Base-by-base conservation (phyloP, 1,140 invertebrate species). In the Cotesia vestalis region DNA sequence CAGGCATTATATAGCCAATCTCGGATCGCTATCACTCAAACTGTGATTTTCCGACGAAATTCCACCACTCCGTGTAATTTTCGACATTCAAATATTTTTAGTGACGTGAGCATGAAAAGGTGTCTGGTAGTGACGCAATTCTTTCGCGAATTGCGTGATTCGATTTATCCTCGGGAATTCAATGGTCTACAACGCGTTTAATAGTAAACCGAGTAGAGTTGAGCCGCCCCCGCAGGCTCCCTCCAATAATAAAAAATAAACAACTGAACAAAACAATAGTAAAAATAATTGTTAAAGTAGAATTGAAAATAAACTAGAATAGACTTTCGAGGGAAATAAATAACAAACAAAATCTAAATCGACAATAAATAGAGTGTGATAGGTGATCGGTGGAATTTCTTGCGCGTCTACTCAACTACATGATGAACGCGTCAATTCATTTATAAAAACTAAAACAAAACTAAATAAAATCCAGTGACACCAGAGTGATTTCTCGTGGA, bases 371-470 rank as follows among this genome's bases (percentile, higher is more conserved):
- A 46, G 40, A 46, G 40, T 46, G 40, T 46, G 40, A 46, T 46
- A 46, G 40, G 40, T 46, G 40, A 46, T 46, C 40, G 40, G 40
- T 46, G 40, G 40, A 46, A 8, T 46, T 46, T 46, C 40, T 46
- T 46, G 8, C 5, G 40, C 40, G 8, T 46, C 40, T 9, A 46
- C 40, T 46, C 6, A 46, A 46, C 40, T 46, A 60, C 59, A 60
- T 60, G 68, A 69, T 69, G 53, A 34, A 55, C 67, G 55, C 67
- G 67, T 40, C 67, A 35, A 11, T 69, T 60, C 4, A 38, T 14
- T 69, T 36, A 46, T 46, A 46, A 46, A 6, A 46, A 46, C 6
- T 9, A 46, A 46, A 40, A 40, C 9, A 40, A 40, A 46, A 9
- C 6, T 46, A 46, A 46, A 46, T 46, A 46, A 46, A 46, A 46